Evolutionary conservation across 1,140 invertebrate species (phyloP).

Genomic region (Cotesia typhae): DNA sequence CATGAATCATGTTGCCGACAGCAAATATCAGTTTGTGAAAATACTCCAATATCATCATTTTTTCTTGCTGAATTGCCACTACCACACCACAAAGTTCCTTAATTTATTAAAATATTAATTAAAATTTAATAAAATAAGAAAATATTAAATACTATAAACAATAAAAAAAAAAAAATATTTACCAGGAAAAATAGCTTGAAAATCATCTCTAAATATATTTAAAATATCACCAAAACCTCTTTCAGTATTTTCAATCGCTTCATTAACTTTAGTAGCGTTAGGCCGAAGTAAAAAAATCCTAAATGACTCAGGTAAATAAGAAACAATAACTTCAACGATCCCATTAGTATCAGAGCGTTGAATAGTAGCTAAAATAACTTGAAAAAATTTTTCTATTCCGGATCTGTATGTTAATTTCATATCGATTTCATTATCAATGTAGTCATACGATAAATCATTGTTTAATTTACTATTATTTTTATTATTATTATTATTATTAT

Average conservation of each 20-base stretch:
- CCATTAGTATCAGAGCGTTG: background rate
- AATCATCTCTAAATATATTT: conserved; percentile 62
- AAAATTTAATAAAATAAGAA: background rate
- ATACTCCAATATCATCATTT: conserved; percentile 64
- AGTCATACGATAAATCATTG: background rate
- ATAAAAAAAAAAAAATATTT: conserved; percentile 25
- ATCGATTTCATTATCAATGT: conserved; percentile 29
- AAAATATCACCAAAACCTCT: conserved; percentile 59
- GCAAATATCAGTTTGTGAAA: conserved; percentile 66
- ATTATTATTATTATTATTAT: too few species aligned
- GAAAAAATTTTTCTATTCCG: conserved; percentile 20
- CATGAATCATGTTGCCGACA: conserved; percentile 50
- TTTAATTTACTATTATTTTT: background rate
- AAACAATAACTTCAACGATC: background rate
- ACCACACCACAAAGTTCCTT: conserved; percentile 71
- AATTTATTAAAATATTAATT: conserved; percentile 6
- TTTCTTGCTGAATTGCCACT: conserved; percentile 63
- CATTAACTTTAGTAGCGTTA: conserved; percentile 4
- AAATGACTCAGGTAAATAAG: background rate
- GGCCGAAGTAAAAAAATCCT: background rate
- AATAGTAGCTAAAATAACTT: background rate
- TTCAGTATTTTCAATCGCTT: conserved; percentile 46
- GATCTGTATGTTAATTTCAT: conserved; percentile 28
- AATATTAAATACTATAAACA: background rate
- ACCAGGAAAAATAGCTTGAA: conserved; percentile 69